Conservation (phyloP, 2,888 invertebrate species). For the Drosophila anomalata region DNA sequence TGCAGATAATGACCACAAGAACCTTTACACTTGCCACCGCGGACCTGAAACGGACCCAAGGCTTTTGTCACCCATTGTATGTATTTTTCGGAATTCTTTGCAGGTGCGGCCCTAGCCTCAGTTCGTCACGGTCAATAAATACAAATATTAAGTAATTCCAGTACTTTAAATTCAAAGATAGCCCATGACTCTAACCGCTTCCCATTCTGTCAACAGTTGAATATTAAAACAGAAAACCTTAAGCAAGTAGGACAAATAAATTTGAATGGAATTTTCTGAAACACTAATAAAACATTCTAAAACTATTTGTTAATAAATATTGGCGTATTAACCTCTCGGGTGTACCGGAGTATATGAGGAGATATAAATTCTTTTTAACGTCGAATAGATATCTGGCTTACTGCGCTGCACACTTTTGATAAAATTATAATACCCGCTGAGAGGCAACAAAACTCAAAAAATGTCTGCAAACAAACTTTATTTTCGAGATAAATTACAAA, state of each 20-base stretch:
- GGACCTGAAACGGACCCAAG: neutral
- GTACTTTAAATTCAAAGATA: conserved; percentile 48
- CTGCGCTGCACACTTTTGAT: too few species aligned
- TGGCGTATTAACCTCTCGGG: too few species aligned
- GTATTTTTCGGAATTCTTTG: conserved; percentile 13
- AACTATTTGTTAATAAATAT: too few species aligned
- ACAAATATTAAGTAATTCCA: conserved; percentile 67
- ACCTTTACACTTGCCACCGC: conserved; percentile 52
- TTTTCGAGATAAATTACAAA: too few species aligned
- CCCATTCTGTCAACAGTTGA: neutral
- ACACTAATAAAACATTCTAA: too few species aligned
- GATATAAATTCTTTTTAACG: too few species aligned
- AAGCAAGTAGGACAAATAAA: neutral
- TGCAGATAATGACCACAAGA: conserved; percentile 74
- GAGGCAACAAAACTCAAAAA: too few species aligned
- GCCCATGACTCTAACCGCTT: conserved; percentile 15
- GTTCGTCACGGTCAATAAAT: conserved; percentile 68
- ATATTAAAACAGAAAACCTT: neutral
- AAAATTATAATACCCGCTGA: too few species aligned
- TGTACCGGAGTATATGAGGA: too few species aligned
- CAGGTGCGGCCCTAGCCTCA: conserved; percentile 57
- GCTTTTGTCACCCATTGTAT: conserved; percentile 52
- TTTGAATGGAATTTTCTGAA: neutral
- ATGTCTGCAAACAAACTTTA: too few species aligned
- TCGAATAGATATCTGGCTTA: too few species aligned